A percentile compares a stretch with the other conserved stretches of the same genome.
Conservation (phyloP, 2,888 invertebrate species). For the Encarsia formosa region DNA sequence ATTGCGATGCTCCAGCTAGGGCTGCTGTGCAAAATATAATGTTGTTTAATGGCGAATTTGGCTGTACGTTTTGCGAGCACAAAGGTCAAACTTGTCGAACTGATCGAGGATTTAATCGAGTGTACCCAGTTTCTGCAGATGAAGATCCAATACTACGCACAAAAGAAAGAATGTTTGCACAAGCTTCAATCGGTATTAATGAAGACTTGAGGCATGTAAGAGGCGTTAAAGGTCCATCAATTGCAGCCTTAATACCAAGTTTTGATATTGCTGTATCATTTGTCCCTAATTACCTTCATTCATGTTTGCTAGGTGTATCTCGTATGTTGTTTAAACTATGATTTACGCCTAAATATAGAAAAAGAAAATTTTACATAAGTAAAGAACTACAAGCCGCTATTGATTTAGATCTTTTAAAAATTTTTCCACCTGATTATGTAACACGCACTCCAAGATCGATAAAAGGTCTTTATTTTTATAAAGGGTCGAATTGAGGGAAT, state of each 20-base stretch:
- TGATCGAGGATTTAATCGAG: not conserved
- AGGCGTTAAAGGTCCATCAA: conserved; percentile 9
- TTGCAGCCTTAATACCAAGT: not conserved
- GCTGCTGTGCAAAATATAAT: conserved; percentile 18
- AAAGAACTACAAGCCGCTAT: conserved; percentile 7
- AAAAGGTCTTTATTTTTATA: conserved; percentile 6
- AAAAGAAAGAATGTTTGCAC: conserved; percentile 1
- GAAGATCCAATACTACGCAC: not conserved
- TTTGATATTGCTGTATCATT: conserved; percentile 9
- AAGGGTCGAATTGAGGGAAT: not conserved
- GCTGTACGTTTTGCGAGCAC: conserved; percentile 23
- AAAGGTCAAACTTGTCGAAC: not conserved
- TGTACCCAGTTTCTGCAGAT: not conserved
- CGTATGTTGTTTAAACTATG: conserved; percentile 4
- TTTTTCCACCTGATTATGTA: conserved; percentile 13
- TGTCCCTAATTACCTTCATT: conserved; percentile 5
- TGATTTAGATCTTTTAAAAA: conserved; percentile 3
- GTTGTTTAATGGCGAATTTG: conserved; percentile 16
- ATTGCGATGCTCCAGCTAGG: conserved; percentile 14
- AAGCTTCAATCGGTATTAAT: not conserved
- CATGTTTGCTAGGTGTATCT: not conserved
- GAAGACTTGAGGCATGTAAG: not conserved
- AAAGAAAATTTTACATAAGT: conserved; percentile 11
- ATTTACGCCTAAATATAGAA: conserved; percentile 3
- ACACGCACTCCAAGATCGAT: conserved; percentile 4